Conservation (phyloP, 92 coral and sea anemone genomes). For the Paramuricea clavata region DNA sequence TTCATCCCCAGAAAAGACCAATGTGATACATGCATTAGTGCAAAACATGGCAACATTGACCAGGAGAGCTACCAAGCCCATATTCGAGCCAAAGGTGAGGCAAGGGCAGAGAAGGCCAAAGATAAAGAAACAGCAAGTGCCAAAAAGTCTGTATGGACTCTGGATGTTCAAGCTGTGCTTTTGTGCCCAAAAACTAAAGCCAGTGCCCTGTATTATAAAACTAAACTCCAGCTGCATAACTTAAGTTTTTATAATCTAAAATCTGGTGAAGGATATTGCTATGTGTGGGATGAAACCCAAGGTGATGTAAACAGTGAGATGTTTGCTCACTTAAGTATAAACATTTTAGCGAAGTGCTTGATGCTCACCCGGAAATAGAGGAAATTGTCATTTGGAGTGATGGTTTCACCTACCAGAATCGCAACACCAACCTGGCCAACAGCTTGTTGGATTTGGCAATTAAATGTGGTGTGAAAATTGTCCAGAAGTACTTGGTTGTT, state of each 20-base stretch:
- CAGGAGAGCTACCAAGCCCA: constrained; percentile 12
- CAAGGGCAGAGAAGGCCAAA: constrained; percentile 14
- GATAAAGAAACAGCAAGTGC: constrained; percentile 14
- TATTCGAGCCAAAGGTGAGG: constrained; percentile 25
- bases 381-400: constrained; percentile 12
- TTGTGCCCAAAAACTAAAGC: constrained; percentile 19
- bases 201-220: constrained; percentile 2
- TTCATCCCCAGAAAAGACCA: constrained; percentile 36
- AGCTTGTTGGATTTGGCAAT: background rate
- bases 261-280: constrained; percentile 24
- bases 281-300: constrained; percentile 30
- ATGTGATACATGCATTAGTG: constrained; percentile 26
- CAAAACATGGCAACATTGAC: constrained; percentile 11
- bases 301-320: constrained; percentile 30
- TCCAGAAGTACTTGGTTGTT: background rate
- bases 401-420: constrained; percentile 18
- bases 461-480: background rate
- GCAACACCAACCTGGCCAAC: background rate
- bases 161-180: constrained; percentile 52
- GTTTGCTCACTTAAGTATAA: constrained; percentile 1
- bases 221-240: constrained; percentile 17
- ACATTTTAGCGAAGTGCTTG: background rate
- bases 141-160: background rate
- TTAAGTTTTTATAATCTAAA: background rate
- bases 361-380: constrained; percentile 12